phyloP scores from a whole-genome alignment of 2,113 vertebrate genomes.

The Sprattus sprattus region DNA sequence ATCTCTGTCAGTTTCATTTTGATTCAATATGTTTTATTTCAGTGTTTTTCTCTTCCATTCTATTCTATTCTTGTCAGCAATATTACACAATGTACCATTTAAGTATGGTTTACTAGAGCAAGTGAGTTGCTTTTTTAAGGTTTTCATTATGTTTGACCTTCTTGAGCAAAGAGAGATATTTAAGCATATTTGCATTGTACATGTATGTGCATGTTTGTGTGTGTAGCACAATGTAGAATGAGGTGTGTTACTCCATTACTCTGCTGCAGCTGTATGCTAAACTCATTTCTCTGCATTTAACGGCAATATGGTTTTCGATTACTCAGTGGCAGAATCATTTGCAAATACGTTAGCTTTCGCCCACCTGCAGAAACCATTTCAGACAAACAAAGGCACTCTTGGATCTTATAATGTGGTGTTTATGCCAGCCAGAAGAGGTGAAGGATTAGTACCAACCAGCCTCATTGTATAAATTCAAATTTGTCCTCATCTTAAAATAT shows the following conservation, averaged over 20 bases:
- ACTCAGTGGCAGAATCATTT: neutral
- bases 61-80: too few species aligned
- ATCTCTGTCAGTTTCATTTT: too few species aligned
- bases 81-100: neutral
- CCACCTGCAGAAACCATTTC: neutral
- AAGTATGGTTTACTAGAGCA: neutral
- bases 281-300: neutral
- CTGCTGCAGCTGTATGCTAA: neutral
- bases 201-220: neutral
- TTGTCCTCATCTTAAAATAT: too few species aligned
- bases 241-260: too few species aligned
- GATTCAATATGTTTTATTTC: too few species aligned
- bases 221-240: neutral
- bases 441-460: too few species aligned
- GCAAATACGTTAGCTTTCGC: neutral
- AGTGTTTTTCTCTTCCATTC: too few species aligned
- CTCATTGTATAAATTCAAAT: too few species aligned
- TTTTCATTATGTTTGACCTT: neutral
- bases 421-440: too few species aligned
- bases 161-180: neutral
- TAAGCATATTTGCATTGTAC: neutral
- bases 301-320: neutral
- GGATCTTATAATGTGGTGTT: too few species aligned
- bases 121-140: neutral
- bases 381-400: too few species aligned